phyloP scores from a whole-genome alignment of 2,113 vertebrate genomes.

The Speoplatyrhinus poulsoni region DNA sequence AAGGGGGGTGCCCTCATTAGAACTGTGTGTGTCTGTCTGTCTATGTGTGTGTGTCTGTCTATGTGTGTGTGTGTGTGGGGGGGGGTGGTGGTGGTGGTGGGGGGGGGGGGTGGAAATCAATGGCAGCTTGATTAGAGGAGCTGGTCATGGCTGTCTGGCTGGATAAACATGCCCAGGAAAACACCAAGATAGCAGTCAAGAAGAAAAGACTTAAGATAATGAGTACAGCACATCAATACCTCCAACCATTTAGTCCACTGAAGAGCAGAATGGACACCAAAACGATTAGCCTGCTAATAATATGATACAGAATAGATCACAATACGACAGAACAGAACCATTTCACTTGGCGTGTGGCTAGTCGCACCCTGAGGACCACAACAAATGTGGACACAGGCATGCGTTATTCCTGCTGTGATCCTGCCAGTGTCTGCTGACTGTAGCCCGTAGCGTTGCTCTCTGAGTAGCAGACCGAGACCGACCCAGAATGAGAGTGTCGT shows the following conservation, averaged over 20 bases:
- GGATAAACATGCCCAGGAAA: slow-evolving; percentile 15
- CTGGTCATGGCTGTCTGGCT: slow-evolving; percentile 11
- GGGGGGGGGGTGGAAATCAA: slow-evolving; percentile 36
- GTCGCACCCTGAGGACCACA: slow-evolving; percentile 4
- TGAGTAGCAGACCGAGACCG: slow-evolving; percentile 30
- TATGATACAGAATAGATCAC: background rate
- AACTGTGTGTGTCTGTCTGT: too few species aligned
- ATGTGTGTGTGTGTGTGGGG: too few species aligned
- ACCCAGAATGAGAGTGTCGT: slow-evolving; percentile 37
- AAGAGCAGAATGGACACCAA: background rate
- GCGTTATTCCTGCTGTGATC: too few species aligned
- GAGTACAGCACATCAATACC: background rate
- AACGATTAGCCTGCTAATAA: background rate
- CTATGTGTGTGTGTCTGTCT: too few species aligned
- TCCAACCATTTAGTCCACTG: too few species aligned
- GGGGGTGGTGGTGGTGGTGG: slow-evolving; percentile 34
- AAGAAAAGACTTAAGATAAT: slow-evolving; percentile 21
- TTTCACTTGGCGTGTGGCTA: background rate
- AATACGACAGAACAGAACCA: background rate
- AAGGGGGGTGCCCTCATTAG: too few species aligned
- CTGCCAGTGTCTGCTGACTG: background rate
- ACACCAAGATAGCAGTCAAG: slow-evolving; percentile 20
- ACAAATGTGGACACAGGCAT: background rate
- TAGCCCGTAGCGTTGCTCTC: background rate
- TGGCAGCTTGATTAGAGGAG: slow-evolving; percentile 45